phyloP scores from a whole-genome alignment of 2,888 invertebrate species.

The Dendrolimus pini region DNA sequence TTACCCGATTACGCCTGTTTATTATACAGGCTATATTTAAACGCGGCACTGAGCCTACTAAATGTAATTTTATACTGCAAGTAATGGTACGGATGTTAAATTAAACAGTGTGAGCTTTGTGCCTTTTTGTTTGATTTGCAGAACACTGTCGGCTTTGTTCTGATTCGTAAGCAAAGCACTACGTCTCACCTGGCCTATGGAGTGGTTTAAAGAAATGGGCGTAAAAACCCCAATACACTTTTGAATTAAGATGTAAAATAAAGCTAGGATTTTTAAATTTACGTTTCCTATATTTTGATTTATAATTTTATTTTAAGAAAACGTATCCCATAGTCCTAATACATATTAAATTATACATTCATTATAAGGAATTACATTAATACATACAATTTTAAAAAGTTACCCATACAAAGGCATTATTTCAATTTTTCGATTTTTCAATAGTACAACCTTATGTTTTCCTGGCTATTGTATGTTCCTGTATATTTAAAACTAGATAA shows the following conservation, averaged over 20 bases:
- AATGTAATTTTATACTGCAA: slow-evolving; percentile 3
- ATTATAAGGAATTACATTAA: too few species aligned
- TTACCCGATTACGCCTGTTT: slow-evolving; percentile 17
- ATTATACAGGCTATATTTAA: slow-evolving; percentile 7
- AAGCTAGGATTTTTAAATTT: too few species aligned
- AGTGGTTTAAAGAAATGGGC: neutral
- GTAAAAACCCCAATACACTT: neutral
- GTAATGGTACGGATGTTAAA: slow-evolving; percentile 7
- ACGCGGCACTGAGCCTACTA: neutral
- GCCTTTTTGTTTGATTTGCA: slow-evolving; percentile 16
- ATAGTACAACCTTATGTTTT: too few species aligned
- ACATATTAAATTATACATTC: too few species aligned
- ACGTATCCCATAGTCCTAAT: too few species aligned
- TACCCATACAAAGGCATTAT: too few species aligned
- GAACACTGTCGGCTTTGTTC: slow-evolving; percentile 19
- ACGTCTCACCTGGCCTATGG: slow-evolving; percentile 15
- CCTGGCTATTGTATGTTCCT: too few species aligned
- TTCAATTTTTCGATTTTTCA: too few species aligned
- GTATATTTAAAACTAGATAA: too few species aligned
- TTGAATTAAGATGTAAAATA: neutral
- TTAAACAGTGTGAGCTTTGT: slow-evolving; percentile 13
- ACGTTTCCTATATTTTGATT: too few species aligned
- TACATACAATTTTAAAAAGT: too few species aligned
- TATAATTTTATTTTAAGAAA: too few species aligned
- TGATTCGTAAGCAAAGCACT: slow-evolving; percentile 12